Conservation (phyloP, 2,888 invertebrate genomes). For the Mayetiola destructor region DNA sequence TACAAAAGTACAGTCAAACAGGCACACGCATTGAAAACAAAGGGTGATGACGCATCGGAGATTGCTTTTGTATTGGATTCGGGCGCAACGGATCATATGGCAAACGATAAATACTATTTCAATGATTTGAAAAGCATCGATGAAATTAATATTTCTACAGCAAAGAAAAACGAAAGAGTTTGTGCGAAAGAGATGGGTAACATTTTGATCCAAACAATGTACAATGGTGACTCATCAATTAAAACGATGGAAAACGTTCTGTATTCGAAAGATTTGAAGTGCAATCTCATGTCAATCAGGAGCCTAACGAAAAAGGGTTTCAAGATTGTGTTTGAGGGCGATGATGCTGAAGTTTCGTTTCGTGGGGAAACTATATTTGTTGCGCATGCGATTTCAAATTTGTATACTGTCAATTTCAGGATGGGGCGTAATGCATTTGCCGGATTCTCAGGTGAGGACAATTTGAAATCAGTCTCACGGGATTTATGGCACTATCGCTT, state of each 20-base stretch:
- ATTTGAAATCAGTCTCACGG: neutral
- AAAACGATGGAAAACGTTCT: constrained; percentile 9
- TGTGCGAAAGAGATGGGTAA: neutral
- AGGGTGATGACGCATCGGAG: neutral
- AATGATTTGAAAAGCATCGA: neutral
- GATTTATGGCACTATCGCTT: constrained; percentile 8
- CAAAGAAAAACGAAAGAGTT: neutral
- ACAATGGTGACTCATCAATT: neutral
- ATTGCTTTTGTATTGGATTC: neutral
- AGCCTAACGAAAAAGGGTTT: neutral
- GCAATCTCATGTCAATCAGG: constrained; percentile 14
- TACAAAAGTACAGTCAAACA: neutral
- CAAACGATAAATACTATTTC: neutral
- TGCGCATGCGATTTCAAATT: neutral
- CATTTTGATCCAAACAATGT: neutral
- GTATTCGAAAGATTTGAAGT: constrained; percentile 13
- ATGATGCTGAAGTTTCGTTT: neutral
- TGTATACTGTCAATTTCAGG: neutral
- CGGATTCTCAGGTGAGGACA: neutral
- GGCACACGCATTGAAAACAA: neutral
- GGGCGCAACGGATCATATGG: neutral
- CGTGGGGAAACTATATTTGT: neutral
- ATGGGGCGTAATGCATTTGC: neutral
- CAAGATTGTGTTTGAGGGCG: neutral
- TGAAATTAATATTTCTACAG: neutral